Evolutionary conservation across 2,888 invertebrate species (phyloP).

Genomic region (Atrina japonica): DNA sequence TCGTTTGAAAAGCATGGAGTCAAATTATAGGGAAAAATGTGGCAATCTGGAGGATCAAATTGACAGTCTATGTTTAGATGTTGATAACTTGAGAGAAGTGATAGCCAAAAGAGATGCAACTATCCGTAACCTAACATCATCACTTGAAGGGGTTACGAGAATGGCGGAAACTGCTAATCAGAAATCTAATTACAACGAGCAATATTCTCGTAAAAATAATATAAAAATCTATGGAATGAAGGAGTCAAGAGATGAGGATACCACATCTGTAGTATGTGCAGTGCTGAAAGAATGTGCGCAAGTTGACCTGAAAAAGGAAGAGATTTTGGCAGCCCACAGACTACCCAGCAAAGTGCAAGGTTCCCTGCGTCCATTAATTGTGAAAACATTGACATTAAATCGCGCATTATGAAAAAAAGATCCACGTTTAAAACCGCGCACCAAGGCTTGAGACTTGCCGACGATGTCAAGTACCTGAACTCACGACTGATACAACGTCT

Average conservation of each 20-base stretch:
- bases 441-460: slow-evolving; percentile 6
- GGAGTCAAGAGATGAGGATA: slow-evolving; percentile 9
- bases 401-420: slow-evolving; percentile 3
- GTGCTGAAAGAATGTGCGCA: background rate
- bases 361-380: background rate
- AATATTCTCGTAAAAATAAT: slow-evolving; percentile 12
- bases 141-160: background rate
- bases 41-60: slow-evolving; percentile 1
- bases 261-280: background rate
- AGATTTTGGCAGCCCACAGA: slow-evolving; percentile 5
- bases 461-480: background rate
- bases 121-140: slow-evolving; percentile 1
- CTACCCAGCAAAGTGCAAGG: slow-evolving; percentile 9
- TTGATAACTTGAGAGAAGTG: slow-evolving; percentile 5
- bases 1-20: background rate
- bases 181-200: slow-evolving; percentile 1
- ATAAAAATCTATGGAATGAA: slow-evolving; percentile 7
- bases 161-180: background rate
- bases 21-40: background rate
- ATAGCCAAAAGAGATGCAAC: slow-evolving; percentile 6
- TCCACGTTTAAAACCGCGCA: background rate
- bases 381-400: background rate
- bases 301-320: background rate
- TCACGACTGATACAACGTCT: slow-evolving; percentile 6
- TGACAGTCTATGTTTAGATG: background rate